These are phyloP conservation scores for Venturia canescens DNA, from an alignment of 1,140 invertebrate species.

Conservation along the genomic window DNA sequence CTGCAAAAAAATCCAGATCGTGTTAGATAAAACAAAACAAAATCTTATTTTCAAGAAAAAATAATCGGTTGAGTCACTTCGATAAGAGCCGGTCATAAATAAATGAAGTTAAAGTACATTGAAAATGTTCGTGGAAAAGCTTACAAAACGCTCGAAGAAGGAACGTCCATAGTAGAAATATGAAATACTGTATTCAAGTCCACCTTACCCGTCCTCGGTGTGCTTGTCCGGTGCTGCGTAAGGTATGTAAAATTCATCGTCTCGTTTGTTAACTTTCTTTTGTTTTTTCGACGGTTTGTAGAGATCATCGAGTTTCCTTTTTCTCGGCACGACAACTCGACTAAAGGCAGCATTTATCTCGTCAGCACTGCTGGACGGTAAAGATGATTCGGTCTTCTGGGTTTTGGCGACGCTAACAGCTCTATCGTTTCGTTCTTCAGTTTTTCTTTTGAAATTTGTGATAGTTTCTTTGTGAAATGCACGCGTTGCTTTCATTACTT, in stretches of 20 bases:
- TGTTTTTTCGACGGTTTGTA: conserved; percentile 79
- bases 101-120: no score
- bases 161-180: conserved; percentile 7
- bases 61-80: conserved; percentile 20
- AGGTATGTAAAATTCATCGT: conserved; percentile 90
- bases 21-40: conserved; percentile 18
- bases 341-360: conserved; percentile 73
- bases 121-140: no score
- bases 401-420: conserved; percentile 64
- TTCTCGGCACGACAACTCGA: conserved; percentile 79
- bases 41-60: background rate
- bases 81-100: no score
- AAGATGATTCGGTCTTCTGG: conserved; percentile 43
- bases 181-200: conserved; percentile 21
- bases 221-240: conserved; percentile 91
- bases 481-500: conserved; percentile 86
- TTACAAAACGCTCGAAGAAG: no score
- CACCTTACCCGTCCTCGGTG: conserved; percentile 89
- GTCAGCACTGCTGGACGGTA: conserved; percentile 66
- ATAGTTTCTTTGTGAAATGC: conserved; percentile 81
- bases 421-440: conserved; percentile 73
- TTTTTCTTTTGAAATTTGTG: conserved; percentile 71
- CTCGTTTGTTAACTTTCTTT: conserved; percentile 77
- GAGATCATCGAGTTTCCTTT: conserved; percentile 78
- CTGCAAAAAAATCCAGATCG: conserved; percentile 58